Percentiles rank a stretch among this genome's conserved stretches.
phyloP scores from a whole-genome alignment of 1,140 invertebrate species.

The Drosophila miranda region DNA sequence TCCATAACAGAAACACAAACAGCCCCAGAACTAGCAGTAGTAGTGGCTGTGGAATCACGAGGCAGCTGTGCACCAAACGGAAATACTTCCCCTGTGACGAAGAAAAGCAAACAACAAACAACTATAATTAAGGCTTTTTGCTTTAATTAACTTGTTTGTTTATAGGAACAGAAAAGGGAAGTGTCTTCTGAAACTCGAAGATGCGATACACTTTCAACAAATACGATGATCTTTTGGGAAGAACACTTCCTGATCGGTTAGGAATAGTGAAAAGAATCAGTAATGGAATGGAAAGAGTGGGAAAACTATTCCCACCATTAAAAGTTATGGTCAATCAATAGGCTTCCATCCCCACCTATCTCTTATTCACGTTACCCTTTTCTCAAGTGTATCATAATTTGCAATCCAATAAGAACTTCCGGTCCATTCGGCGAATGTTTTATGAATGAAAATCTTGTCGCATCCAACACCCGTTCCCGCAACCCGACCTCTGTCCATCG shows the following conservation, averaged over 20 bases:
- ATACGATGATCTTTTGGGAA: too few species aligned
- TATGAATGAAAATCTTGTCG: slow-evolving; percentile 58
- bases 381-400: slow-evolving; percentile 33
- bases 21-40: neutral
- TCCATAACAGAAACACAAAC: neutral
- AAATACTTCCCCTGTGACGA: slow-evolving; percentile 56
- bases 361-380: slow-evolving; percentile 3
- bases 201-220: slow-evolving; percentile 3
- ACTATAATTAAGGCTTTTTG: slow-evolving; percentile 43
- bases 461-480: slow-evolving; percentile 35
- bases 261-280: too few species aligned
- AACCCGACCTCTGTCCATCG: slow-evolving; percentile 49
- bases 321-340: too few species aligned
- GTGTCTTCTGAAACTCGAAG: neutral
- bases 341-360: too few species aligned
- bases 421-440: slow-evolving; percentile 42
- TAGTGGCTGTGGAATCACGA: neutral
- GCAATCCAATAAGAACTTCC: slow-evolving; percentile 61
- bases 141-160: slow-evolving; percentile 68
- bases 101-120: slow-evolving; percentile 36
- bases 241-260: too few species aligned
- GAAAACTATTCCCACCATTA: too few species aligned
- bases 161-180: neutral
- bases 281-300: too few species aligned
- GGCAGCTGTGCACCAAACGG: slow-evolving; percentile 54